Base-by-base conservation (phyloP, 2,113 vertebrate genomes). In the Paraplagusia blochii region DNA sequence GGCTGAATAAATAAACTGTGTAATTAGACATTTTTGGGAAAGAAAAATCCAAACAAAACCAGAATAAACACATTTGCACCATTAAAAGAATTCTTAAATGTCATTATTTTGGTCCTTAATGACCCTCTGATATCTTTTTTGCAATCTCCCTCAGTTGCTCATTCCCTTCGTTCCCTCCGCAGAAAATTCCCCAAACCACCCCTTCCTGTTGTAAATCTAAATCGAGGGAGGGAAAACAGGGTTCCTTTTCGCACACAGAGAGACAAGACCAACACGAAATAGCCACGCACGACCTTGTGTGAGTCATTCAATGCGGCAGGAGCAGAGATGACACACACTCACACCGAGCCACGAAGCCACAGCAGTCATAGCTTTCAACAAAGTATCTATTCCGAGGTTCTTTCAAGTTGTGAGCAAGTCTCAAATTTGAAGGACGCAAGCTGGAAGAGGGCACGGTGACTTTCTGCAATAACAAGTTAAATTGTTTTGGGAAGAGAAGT, bases 151-250 rank as follows among this genome's bases (percentile, higher is more conserved):
- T 2, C 38, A 36, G 22, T 44, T 72, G 45, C 18, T 62, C 53
- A 53, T 67, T 82, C 69, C 64, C 66, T 57, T 11, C 2, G 48
- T 82, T 54, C 63, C 63, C 22, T 29, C 52, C 9, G 16, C 59
- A 53, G 58, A 64, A 75, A 75, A 74, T 66, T 74, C 67, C 72
- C 43, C 51, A 72, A 74, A 76, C 58, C 42, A 29, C 78, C 62
- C 61, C 67, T 82, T 85, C 79, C 77, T 81, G 80, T 83, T 78
- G 71, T 86, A 87, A 87, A 87, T 85, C 81, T 83, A 70, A 85
- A 83, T 79, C 15, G 9, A 79, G 76, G 76, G 63, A 69, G 58
- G 70, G 62, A 66, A 75, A 77, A 43, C n/a, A 44, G 47, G 46
- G 64, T 73, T 38, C 58, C 43, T 66, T 35, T 53, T 50, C 7